Percentiles rank a stretch among this genome's conserved stretches.
Conservation (phyloP, 2,888 invertebrate species). For the Embidobia sp. region DNA sequence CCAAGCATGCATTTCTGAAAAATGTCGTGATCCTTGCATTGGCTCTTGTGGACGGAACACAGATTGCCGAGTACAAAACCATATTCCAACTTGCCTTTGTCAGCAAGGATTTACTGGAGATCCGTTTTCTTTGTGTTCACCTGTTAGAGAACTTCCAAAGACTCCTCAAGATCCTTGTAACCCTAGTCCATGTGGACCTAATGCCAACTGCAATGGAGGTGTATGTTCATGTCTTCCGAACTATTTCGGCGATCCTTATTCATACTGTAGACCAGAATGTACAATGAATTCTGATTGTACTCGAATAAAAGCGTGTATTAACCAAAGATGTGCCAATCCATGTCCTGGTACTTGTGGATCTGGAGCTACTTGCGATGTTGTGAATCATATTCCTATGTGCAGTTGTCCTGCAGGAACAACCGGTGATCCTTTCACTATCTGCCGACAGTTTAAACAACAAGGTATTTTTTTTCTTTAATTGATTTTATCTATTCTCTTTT, state of each 20-base stretch:
- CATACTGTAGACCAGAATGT: conserved; percentile 89
- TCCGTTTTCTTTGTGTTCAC: conserved; percentile 83
- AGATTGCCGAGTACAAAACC: conserved; percentile 91
- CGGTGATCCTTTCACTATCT: conserved; percentile 89
- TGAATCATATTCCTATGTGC: conserved; percentile 90
- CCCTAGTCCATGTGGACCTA: conserved; percentile 88
- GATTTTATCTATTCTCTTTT: neutral
- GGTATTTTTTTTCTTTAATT: conserved; percentile 57
- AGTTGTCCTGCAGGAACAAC: conserved; percentile 88
- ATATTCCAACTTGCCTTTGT: conserved; percentile 91
- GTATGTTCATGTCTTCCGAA: conserved; percentile 91
- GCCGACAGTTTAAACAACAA: conserved; percentile 82
- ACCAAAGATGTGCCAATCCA: conserved; percentile 92
- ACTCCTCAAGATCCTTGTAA: conserved; percentile 39
- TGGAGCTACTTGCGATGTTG: conserved; percentile 89
- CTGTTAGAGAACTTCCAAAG: conserved; percentile 30
- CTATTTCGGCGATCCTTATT: conserved; percentile 91
- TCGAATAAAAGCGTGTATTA: conserved; percentile 88
- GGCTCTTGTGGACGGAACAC: conserved; percentile 91
- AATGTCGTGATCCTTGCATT: conserved; percentile 88
- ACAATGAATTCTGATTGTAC: conserved; percentile 90
- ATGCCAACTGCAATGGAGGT: conserved; percentile 92
- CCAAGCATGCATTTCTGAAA: conserved; percentile 87
- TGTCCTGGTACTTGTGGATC: conserved; percentile 93
- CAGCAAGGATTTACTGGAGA: conserved; percentile 92